These are phyloP conservation scores for Pandemis corylana DNA, from an alignment of 2,888 invertebrate species.

Conservation along the genomic window DNA sequence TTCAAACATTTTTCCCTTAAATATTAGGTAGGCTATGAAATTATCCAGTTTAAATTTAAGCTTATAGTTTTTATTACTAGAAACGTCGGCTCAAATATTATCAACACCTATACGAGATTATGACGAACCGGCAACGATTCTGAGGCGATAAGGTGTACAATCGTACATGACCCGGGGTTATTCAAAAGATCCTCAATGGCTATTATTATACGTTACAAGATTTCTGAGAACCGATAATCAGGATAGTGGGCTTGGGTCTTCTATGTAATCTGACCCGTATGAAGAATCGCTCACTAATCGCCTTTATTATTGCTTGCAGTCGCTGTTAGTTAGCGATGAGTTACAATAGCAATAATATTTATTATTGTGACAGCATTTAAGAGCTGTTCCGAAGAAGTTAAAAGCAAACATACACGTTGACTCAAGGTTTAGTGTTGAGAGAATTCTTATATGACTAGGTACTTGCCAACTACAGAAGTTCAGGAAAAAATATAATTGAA, in stretches of 20 bases:
- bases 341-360: constrained; percentile 9
- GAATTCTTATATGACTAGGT: not conserved
- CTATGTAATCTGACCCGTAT: constrained; percentile 15
- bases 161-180: not conserved
- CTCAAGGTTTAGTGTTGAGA: not conserved
- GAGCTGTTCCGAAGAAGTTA: not conserved
- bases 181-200: not conserved
- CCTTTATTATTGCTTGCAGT: not conserved
- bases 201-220: not conserved
- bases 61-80: no score
- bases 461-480: no score
- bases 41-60: no score
- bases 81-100: no score
- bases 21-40: no score
- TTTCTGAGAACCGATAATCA: constrained; percentile 21
- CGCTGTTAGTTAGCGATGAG: not conserved
- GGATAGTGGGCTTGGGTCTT: constrained; percentile 2
- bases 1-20: no score
- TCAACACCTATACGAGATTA: not conserved
- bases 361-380: constrained; percentile 4
- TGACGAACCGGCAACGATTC: not conserved
- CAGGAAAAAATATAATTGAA: not conserved
- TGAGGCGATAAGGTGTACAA: not conserved
- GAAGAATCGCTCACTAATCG: not conserved
- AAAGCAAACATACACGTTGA: not conserved